Evolutionary conservation across 2,113 vertebrate species (phyloP).

Genomic region (Austrofundulus limnaeus): DNA sequence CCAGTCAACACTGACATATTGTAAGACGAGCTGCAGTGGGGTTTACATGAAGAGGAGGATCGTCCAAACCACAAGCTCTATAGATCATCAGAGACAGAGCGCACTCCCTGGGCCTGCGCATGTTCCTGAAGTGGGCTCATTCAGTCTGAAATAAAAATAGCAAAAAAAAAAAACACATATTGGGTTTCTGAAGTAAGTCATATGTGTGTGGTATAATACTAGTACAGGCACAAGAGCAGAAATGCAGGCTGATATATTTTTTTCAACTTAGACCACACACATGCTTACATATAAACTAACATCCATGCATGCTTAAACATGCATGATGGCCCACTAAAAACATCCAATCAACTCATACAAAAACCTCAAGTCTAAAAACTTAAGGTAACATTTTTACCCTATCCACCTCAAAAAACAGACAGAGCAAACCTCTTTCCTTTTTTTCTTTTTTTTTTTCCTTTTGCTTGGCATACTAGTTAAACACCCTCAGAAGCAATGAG

Average conservation of each 20-base stretch:
- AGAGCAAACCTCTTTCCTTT: constrained; percentile 14
- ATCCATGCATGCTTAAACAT: constrained; percentile 1
- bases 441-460: constrained; percentile 44
- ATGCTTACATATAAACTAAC: constrained; percentile 15
- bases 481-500: constrained; percentile 60
- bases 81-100: constrained; percentile 69
- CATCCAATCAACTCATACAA: constrained; percentile 52
- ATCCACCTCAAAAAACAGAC: constrained; percentile 41
- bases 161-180: constrained; percentile 13
- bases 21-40: constrained; percentile 52
- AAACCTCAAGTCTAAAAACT: constrained; percentile 56
- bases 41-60: constrained; percentile 61
- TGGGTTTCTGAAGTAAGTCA: constrained; percentile 8
- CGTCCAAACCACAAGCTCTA: constrained; percentile 61
- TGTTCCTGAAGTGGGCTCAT: constrained; percentile 49
- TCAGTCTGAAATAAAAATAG: constrained; percentile 53
- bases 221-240: constrained; percentile 38
- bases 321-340: constrained; percentile 22
- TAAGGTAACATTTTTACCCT: constrained; percentile 40
- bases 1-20: constrained; percentile 71
- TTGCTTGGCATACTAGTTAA: constrained; percentile 54
- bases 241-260: constrained; percentile 40
- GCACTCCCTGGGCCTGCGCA: constrained; percentile 43
- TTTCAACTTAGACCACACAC: constrained; percentile 68
- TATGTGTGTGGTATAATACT: constrained; percentile 58